These are phyloP conservation scores for Chiroxiphia lanceolata DNA, from an alignment of 2,797 vertebrate species.

Conservation along the genomic window DNA sequence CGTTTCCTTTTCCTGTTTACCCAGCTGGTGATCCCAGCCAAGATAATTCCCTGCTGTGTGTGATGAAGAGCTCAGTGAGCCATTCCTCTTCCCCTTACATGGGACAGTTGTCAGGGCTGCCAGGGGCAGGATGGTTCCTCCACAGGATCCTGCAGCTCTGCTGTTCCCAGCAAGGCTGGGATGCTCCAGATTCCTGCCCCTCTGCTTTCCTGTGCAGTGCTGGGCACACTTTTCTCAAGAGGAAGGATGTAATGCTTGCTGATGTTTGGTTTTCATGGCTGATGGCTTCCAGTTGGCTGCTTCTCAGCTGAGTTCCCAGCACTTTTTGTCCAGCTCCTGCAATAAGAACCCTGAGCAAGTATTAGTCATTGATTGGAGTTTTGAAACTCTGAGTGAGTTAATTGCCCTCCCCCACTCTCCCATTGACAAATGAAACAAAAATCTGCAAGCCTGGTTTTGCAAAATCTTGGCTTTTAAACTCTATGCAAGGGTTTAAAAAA, in stretches of 20 bases:
- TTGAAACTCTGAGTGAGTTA: not conserved
- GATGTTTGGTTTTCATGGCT: fast-evolving
- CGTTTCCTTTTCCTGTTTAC: constrained; percentile 52
- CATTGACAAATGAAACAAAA: not conserved
- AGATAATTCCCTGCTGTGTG: not conserved
- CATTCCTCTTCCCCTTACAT: fast-evolving
- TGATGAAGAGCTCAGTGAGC: not conserved
- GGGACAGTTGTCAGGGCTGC: not conserved
- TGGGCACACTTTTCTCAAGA: fast-evolving
- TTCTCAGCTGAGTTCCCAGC: not conserved
- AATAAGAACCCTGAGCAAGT: not conserved
- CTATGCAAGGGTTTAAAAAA: not conserved
- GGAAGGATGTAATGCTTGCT: not conserved
- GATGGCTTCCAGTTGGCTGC: not conserved
- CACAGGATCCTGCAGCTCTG: not conserved
- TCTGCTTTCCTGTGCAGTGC: fast-evolving
- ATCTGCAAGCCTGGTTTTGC: not conserved
- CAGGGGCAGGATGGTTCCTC: not conserved
- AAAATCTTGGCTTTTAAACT: not conserved
- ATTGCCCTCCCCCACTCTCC: not conserved
- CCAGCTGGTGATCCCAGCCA: not conserved
- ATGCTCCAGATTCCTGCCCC: not conserved
- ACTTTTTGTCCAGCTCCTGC: not conserved
- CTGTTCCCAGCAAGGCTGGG: not conserved
- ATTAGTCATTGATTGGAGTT: not conserved